These are phyloP conservation scores for Terebella lapidaria DNA, from an alignment of 2,888 invertebrate genomes.

Conservation along the genomic window DNA sequence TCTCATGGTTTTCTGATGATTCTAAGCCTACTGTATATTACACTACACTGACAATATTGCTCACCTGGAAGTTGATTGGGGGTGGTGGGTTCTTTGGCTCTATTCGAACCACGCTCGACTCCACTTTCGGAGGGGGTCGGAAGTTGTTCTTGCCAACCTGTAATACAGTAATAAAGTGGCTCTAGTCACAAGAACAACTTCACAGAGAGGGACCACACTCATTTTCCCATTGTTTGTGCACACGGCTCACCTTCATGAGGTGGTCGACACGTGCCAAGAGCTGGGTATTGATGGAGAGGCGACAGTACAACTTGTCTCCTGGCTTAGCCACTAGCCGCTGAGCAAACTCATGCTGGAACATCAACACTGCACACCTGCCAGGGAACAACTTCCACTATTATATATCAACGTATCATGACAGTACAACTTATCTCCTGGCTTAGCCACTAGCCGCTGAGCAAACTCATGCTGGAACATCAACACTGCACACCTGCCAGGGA, in stretches of 20 bases:
- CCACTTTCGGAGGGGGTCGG: constrained; percentile 96
- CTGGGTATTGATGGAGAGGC: constrained; percentile 94
- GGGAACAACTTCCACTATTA: no score
- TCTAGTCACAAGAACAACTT: no score
- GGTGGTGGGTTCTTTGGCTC: constrained; percentile 97
- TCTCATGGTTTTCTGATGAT: no score
- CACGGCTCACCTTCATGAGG: constrained; percentile 87
- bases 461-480: no score
- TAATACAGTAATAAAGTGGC: constrained; percentile 30
- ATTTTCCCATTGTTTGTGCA: no score
- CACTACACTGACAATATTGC: neutral
- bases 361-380: constrained; percentile 83
- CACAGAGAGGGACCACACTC: no score
- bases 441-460: no score
- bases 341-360: constrained; percentile 99
- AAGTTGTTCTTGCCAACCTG: constrained; percentile 97
- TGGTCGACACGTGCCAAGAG: constrained; percentile 89
- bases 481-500: no score
- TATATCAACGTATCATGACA: no score
- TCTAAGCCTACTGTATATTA: neutral
- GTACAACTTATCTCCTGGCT: no score
- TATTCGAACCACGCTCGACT: constrained; percentile 94
- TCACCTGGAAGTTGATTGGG: constrained; percentile 73
- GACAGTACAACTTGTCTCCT: constrained; percentile 93
- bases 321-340: constrained; percentile 93